Percentiles rank a stretch among this genome's conserved stretches.
phyloP scores from a whole-genome alignment of 2,113 vertebrate species.

The Meriones unguiculatus region DNA sequence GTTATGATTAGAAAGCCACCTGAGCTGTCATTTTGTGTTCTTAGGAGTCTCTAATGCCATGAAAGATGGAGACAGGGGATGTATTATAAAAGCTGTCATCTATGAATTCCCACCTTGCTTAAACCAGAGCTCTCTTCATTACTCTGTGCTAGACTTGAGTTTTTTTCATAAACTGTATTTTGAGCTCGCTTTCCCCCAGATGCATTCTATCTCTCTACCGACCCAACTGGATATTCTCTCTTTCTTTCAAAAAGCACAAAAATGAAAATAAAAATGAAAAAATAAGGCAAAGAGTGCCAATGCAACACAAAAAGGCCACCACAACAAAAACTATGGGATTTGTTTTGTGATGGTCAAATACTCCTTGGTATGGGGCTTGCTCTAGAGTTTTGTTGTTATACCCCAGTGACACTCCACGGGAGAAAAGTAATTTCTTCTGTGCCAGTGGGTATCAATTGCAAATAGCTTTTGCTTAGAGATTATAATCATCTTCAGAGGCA shows the following conservation, averaged over 20 bases:
- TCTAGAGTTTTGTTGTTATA: background rate
- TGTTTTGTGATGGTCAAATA: background rate
- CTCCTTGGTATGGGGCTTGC: too few species aligned
- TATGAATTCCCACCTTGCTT: slow-evolving; percentile 7
- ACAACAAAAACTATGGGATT: background rate
- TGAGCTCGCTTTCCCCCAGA: background rate
- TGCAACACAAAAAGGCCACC: background rate
- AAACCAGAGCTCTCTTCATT: slow-evolving; percentile 37
- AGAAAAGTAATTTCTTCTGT: background rate
- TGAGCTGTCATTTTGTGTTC: background rate
- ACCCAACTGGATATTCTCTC: background rate
- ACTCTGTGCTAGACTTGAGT: background rate
- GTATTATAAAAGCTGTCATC: background rate
- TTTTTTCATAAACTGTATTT: background rate
- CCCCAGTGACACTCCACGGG: too few species aligned
- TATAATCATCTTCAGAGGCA: background rate
- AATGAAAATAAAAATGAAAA: background rate
- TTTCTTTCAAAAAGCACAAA: background rate
- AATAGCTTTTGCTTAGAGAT: background rate
- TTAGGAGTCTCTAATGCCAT: background rate
- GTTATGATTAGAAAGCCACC: background rate
- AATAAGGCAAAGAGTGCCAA: background rate
- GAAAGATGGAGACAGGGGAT: background rate
- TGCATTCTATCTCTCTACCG: too few species aligned
- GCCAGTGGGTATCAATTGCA: too few species aligned